A percentile compares a stretch with the other conserved stretches of the same genome.
These are phyloP conservation scores for Mycalesis mineus DNA, from an alignment of 2,888 invertebrate genomes.

Conservation along the genomic window DNA sequence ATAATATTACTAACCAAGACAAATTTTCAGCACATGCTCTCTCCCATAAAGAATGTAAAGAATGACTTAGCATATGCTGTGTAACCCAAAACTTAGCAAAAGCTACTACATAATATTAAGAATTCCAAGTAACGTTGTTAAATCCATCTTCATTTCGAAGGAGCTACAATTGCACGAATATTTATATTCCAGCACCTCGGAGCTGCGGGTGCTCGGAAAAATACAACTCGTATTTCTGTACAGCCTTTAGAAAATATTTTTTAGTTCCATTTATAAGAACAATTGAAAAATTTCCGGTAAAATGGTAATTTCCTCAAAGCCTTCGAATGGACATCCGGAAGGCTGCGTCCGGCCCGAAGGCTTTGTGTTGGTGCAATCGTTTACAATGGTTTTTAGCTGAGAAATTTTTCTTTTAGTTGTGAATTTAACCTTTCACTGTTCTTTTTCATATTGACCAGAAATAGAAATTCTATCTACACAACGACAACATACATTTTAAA, in stretches of 20 bases:
- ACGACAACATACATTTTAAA: too few species aligned
- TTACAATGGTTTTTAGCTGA: not conserved
- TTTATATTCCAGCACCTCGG: not conserved
- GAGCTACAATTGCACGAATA: not conserved
- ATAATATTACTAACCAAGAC: too few species aligned
- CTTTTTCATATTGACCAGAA: too few species aligned
- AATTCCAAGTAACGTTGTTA: not conserved
- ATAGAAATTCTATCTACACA: too few species aligned
- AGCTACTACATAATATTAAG: too few species aligned
- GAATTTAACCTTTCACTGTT: not conserved
- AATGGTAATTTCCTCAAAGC: slow-evolving; percentile 14
- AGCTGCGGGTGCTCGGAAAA: not conserved
- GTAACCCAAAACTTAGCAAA: too few species aligned
- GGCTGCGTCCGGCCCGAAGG: not conserved
- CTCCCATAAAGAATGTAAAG: too few species aligned
- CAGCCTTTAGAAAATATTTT: not conserved
- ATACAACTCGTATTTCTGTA: not conserved
- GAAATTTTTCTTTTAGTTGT: not conserved
- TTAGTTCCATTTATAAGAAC: slow-evolving; percentile 12
- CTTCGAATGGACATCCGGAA: slow-evolving; percentile 10
- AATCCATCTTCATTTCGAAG: not conserved
- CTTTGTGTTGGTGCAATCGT: slow-evolving; percentile 4
- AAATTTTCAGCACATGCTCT: too few species aligned
- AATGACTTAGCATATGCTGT: too few species aligned
- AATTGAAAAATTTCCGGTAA: slow-evolving; percentile 13